Conservation (phyloP, 1,140 invertebrate species). For the Riptortus pedestris region DNA sequence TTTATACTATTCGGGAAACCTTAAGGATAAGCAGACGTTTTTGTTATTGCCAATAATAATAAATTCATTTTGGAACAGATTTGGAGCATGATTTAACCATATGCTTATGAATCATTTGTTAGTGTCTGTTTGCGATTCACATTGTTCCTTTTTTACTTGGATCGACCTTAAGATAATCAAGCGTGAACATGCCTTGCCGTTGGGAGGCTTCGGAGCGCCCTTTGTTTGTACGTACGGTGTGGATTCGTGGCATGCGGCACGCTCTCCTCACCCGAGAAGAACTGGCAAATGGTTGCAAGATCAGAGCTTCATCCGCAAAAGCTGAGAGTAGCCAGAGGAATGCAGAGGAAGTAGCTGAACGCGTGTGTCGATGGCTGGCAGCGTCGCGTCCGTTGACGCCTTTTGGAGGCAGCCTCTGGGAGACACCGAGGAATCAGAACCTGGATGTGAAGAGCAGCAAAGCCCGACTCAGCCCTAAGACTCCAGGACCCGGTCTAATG, state of each 20-base stretch:
- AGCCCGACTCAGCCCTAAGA: background rate
- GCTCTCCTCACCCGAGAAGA: conserved; percentile 55
- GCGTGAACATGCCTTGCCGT: conserved; percentile 37
- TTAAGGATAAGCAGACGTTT: no score
- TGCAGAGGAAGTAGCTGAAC: conserved; percentile 39
- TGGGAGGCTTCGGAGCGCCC: conserved; percentile 61
- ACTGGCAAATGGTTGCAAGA: conserved; percentile 35
- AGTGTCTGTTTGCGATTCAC: no score
- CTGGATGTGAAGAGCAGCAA: background rate
- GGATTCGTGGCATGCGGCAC: conserved; percentile 58
- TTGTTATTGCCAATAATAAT: no score
- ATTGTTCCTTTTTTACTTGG: no score
- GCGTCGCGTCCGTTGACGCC: conserved; percentile 30
- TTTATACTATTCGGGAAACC: no score
- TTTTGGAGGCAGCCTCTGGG: conserved; percentile 11
- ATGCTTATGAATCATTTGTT: no score
- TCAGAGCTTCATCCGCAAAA: background rate
- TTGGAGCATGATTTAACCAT: no score
- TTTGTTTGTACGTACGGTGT: conserved; percentile 56
- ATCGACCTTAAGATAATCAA: no score
- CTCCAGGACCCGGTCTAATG: background rate
- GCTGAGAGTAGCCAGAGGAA: conserved; percentile 26
- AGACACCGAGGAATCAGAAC: conserved; percentile 43
- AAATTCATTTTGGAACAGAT: no score
- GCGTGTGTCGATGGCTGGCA: conserved; percentile 49